phyloP scores from a whole-genome alignment of 2,888 invertebrate genomes.

The Diaperis boleti region DNA sequence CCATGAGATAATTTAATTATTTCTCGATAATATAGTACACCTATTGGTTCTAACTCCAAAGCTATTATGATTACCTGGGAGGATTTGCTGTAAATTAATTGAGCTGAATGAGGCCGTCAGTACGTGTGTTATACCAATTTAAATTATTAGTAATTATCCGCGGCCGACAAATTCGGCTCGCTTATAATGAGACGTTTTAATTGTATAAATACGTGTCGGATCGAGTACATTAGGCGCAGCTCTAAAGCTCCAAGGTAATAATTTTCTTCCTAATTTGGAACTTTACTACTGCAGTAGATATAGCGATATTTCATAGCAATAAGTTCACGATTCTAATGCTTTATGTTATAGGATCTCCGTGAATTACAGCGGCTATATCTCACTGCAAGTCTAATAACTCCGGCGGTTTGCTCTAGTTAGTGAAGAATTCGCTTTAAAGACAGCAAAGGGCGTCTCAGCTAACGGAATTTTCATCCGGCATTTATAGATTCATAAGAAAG shows the following conservation, averaged over 20 bases:
- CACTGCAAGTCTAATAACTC: constrained; percentile 54
- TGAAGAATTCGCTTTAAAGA: constrained; percentile 45
- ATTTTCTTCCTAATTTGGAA: constrained; percentile 28
- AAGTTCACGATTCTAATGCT: constrained; percentile 45
- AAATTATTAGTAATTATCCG: no score
- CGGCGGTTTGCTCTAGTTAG: constrained; percentile 48
- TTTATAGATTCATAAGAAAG: constrained; percentile 36
- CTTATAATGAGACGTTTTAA: neutral
- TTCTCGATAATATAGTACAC: neutral
- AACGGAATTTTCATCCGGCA: constrained; percentile 16
- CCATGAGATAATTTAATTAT: constrained; percentile 1
- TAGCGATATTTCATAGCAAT: constrained; percentile 41
- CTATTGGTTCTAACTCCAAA: neutral
- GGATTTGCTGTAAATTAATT: neutral
- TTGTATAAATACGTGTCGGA: neutral
- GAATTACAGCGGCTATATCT: constrained; percentile 55
- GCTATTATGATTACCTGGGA: neutral
- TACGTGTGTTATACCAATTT: no score
- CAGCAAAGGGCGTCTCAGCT: constrained; percentile 9
- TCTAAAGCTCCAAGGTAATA: constrained; percentile 9
- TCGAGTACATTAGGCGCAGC: neutral
- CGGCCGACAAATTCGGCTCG: no score
- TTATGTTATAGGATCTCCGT: constrained; percentile 46
- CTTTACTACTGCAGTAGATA: constrained; percentile 15
- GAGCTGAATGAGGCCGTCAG: no score